These are phyloP conservation scores for Heliangelus exortis DNA, from an alignment of 2,797 vertebrate species.

Conservation along the genomic window DNA sequence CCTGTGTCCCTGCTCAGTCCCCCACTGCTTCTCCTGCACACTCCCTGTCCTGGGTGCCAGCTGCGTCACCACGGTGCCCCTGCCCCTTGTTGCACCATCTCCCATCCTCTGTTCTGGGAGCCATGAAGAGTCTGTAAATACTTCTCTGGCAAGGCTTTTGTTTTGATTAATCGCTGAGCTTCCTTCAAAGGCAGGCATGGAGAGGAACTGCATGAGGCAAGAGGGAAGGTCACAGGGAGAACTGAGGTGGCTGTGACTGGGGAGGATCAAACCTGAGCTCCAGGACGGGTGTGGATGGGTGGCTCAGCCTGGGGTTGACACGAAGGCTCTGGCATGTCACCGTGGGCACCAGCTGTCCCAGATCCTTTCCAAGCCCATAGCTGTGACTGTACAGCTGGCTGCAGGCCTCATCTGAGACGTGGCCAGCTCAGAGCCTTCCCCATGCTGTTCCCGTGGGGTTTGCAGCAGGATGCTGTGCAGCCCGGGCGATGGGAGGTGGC, in stretches of 20 bases:
- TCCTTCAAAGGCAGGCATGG: not conserved
- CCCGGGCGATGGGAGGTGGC: fast-evolving
- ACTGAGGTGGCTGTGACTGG: not conserved
- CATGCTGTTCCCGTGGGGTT: fast-evolving
- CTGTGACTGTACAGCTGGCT: not conserved
- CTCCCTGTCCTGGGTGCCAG: not conserved
- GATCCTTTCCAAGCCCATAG: not conserved
- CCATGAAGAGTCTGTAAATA: slow-evolving; percentile 17
- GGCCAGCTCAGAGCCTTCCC: not conserved
- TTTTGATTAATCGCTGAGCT: slow-evolving; percentile 21
- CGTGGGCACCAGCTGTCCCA: not conserved
- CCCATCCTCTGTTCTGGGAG: not conserved
- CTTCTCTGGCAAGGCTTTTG: slow-evolving; percentile 10
- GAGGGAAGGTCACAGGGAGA: not conserved
- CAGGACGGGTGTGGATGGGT: not conserved
- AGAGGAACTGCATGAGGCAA: not conserved
- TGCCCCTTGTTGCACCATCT: not conserved
- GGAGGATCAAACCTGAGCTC: slow-evolving; percentile 5
- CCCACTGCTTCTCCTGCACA: fast-evolving
- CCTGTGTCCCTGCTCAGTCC: not conserved
- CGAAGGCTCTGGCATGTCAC: not conserved
- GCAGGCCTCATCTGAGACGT: not conserved
- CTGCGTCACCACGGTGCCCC: not conserved
- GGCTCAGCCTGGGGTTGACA: not conserved
- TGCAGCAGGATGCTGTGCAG: not conserved